Evolutionary conservation across 2,888 invertebrate species (phyloP), one percentile per base, ranked within the genome.

Genomic region (Eilema griseolum): DNA sequence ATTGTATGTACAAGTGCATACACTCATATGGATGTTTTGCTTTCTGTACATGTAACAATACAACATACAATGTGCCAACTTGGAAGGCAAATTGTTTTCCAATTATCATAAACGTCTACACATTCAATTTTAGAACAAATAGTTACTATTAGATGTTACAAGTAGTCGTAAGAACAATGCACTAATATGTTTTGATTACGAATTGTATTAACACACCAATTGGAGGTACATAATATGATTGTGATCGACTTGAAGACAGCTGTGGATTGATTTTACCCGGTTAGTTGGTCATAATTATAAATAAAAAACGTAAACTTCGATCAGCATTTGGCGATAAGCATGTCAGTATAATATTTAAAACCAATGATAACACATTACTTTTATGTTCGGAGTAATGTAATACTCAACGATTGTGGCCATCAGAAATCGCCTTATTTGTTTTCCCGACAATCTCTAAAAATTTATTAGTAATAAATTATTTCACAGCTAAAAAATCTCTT

Each of bases 51-150:
- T 46, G 33, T 10, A 4, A 16, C 20, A 63, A 41, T 37, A 10
- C 10, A 26, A 1, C 11, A 12, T 63, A 20, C 10, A 46, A 41
- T 26, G 16, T 2, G 24, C 26, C 46, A 24, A 46, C 24, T 12
- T 20, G 16, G 20, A 20, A 26, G 20, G 10, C 24, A 56, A 56
- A 31, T 64, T 65, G 23, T 23, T 65, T 23, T 65, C 23, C 65
- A 56, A 65, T 65, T 65, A 65, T 31, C 56, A 31, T 56, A 31
- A 65, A 56, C 23, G 52, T 65, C 23, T 56, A 31, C n/a, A 33
- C 28, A 28, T 52, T 46, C 5, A 46, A 23, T n/a, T 28, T 46
- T n/a, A 12, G 46, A 64, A 52, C 20, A 28, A n/a, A 28, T 52
- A 20, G 14, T 52, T 62, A 3, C 24, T 24, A 62, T 16, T 62